Percentiles rank a stretch among this genome's conserved stretches.
phyloP scores from a whole-genome alignment of 2,888 invertebrate genomes.

The Lottia gigantea region DNA sequence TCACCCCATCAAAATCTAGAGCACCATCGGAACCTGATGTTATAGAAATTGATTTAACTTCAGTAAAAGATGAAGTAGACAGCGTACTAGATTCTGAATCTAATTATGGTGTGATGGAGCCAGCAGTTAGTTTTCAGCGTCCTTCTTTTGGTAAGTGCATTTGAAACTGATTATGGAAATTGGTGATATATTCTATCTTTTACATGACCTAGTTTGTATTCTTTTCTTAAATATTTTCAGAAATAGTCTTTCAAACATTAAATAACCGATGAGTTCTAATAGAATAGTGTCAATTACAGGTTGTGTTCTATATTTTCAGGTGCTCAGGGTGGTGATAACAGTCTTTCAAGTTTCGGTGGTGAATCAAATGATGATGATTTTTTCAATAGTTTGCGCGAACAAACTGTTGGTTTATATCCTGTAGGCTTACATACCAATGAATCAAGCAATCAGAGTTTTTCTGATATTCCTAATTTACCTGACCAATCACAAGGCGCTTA shows the following conservation, averaged over 20 bases:
- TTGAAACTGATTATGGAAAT: too few relatives aligned
- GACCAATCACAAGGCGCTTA: conserved; percentile 4
- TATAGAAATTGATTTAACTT: conserved; percentile 1
- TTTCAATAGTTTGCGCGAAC: conserved; percentile 4
- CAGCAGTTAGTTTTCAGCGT: too few relatives aligned
- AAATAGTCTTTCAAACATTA: too few relatives aligned
- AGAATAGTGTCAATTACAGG: too few relatives aligned
- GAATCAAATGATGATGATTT: conserved; percentile 11
- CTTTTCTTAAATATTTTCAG: too few relatives aligned
- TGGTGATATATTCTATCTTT: too few relatives aligned
- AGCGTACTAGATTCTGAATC: conserved; percentile 1
- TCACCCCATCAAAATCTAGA: neutral
- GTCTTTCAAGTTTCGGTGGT: conserved; percentile 1
- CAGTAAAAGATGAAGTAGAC: conserved; percentile 1
- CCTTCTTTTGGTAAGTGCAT: too few relatives aligned
- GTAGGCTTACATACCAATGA: conserved; percentile 3
- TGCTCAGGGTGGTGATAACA: conserved; percentile 1
- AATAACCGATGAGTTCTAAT: too few relatives aligned
- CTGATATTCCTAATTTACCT: neutral
- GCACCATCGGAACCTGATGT: neutral
- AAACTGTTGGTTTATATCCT: conserved; percentile 2
- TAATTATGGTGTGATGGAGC: too few relatives aligned
- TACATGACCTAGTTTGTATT: too few relatives aligned
- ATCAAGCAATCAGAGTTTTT: neutral
- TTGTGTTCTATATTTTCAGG: neutral